Conservation (phyloP, 2,888 invertebrate genomes). For the Synanthedon formicaeformis region DNA sequence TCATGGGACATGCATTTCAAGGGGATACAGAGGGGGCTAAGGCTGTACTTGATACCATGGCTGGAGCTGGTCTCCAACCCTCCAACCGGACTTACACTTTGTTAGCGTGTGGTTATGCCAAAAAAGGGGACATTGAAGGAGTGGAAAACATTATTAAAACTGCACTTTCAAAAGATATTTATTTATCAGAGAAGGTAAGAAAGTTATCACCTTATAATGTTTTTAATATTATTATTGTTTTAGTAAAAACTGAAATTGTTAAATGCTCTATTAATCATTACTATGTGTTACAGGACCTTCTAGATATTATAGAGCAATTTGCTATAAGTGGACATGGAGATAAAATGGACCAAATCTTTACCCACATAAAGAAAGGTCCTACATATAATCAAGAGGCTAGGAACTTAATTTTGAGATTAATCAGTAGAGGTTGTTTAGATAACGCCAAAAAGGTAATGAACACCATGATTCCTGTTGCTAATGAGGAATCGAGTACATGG, state of each 20-base stretch:
- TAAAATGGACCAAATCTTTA: slow-evolving; percentile 73
- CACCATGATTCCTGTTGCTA: slow-evolving; percentile 40
- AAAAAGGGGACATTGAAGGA: slow-evolving; percentile 78
- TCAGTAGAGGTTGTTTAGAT: slow-evolving; percentile 77
- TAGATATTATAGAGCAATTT: slow-evolving; percentile 79
- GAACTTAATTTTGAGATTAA: slow-evolving; percentile 76
- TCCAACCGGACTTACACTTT: slow-evolving; percentile 82
- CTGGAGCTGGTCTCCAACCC: slow-evolving; percentile 80
- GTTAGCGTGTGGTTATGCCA: slow-evolving; percentile 82
- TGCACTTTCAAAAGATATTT: slow-evolving; percentile 74
- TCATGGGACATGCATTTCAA: slow-evolving; percentile 84
- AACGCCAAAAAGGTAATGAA: slow-evolving; percentile 69
- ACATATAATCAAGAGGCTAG: slow-evolving; percentile 85
- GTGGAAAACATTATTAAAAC: slow-evolving; percentile 70
- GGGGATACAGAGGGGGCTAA: slow-evolving; percentile 87
- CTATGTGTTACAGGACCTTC: slow-evolving; percentile 63
- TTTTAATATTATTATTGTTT: too few species aligned
- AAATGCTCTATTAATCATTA: too few species aligned
- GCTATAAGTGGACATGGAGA: slow-evolving; percentile 75
- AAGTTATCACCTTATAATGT: too few species aligned
- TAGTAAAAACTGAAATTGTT: too few species aligned
- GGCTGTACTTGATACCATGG: slow-evolving; percentile 85
- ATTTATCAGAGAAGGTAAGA: slow-evolving; percentile 73
- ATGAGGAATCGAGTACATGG: slow-evolving; percentile 27
- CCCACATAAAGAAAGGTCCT: slow-evolving; percentile 69